Base-by-base conservation (phyloP, 1,140 invertebrate species). In the Aphelenchoides besseyi region DNA sequence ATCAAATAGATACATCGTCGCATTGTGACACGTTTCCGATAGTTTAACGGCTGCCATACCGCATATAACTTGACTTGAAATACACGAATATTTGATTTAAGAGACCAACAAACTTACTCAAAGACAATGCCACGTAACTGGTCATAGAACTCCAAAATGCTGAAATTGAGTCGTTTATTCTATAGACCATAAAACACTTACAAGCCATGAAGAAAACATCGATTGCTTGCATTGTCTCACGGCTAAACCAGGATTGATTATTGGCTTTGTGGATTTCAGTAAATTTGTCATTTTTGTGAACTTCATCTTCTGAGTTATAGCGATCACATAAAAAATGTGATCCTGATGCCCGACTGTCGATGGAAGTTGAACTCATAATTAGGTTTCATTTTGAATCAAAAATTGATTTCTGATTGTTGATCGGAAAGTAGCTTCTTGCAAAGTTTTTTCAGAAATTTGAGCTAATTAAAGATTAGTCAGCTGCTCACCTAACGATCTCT, bases 1-100 rank as follows among this genome's bases (percentile, higher is more conserved):
- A 76, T 70, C 68, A 79, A 62, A 36, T 80, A 75, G 18, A 82
- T 55, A 52, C 78, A 80, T 37, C 78, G 69, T 37, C 63, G 70
- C 79, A 81, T 82, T 8, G 77, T 81, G n/a, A 81, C 71, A 53
- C 59, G 75, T 53, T 78, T 74, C 33, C 80, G 68, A 37, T 81
- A 81, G 23, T 81, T 59, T 32, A 81, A 74, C 0, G 79, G 79
- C 48, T 68, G 68, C 35, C 67, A 66, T 16, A 82, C 78, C 12
- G 80, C 79, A 52, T 78, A 81, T n/a, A 81, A 52, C 54, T 81
- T 81, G n/a, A 81, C n/a, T n/a, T n/a, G n/a, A n/a, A n/a, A n/a
- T n/a, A n/a, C n/a, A n/a, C n/a, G n/a, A n/a, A n/a, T n/a, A n/a
- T n/a, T n/a, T n/a, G n/a, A n/a, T n/a, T n/a, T n/a, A n/a, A n/a